Percentiles rank a stretch among this genome's conserved stretches.
Conservation (phyloP, 2,113 vertebrate species). For the Forbesichthys agassizii region DNA sequence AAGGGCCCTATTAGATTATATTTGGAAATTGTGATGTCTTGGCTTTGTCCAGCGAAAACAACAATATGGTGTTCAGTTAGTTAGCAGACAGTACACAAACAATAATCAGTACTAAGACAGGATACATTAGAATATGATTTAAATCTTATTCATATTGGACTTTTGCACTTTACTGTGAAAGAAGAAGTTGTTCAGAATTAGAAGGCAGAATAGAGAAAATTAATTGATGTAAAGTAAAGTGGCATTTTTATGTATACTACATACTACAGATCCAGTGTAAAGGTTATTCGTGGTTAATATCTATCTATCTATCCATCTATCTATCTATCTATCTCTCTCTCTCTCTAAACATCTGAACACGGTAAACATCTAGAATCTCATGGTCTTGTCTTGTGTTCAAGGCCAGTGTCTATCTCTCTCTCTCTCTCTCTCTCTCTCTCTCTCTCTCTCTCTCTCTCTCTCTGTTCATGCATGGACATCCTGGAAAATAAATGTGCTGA, state of each 20-base stretch:
- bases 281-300: conserved; percentile 52
- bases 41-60: conserved; percentile 59
- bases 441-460: conserved; percentile 59
- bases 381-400: conserved; percentile 13
- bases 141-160: conserved; percentile 14
- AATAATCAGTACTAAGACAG: conserved; percentile 58
- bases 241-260: background rate
- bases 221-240: background rate
- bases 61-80: conserved; percentile 63
- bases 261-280: conserved; percentile 38
- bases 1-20: conserved; percentile 67
- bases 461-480: conserved; percentile 62
- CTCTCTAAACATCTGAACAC: conserved; percentile 14
- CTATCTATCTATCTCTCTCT: conserved; percentile 46
- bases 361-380: conserved; percentile 25
- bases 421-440: conserved; percentile 11
- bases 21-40: conserved; percentile 70
- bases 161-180: conserved; percentile 35
- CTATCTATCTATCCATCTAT: background rate
- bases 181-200: conserved; percentile 41
- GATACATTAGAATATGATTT: conserved; percentile 48
- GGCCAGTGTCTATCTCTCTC: conserved; percentile 15
- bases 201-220: conserved; percentile 23
- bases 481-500: conserved; percentile 71
- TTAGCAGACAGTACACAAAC: conserved; percentile 59